Percentiles rank a stretch among this genome's conserved stretches.
Conservation (phyloP, 1,140 invertebrate species). For the Penaeus japonicus region DNA sequence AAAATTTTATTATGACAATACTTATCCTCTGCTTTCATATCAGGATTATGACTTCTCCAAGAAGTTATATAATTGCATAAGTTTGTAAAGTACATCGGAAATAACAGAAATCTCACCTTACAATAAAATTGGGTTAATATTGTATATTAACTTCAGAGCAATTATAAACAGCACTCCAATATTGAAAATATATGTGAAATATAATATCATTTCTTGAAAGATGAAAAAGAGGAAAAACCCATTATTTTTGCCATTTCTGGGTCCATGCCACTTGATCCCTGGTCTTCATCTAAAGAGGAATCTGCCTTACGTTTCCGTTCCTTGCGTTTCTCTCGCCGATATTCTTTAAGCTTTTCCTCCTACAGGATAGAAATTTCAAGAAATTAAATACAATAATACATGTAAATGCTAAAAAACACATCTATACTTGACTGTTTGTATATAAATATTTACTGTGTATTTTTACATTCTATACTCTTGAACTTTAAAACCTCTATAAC, state of each 20-base stretch:
- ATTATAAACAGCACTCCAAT: not conserved
- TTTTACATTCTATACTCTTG: too few relatives aligned
- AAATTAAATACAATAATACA: not conserved
- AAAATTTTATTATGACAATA: too few relatives aligned
- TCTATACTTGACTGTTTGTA: too few relatives aligned
- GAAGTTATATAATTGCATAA: too few relatives aligned
- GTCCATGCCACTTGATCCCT: conserved; percentile 67
- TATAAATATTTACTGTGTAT: too few relatives aligned
- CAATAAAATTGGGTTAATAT: too few relatives aligned
- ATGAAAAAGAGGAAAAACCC: conserved; percentile 97
- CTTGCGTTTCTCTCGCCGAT: conserved; percentile 87
- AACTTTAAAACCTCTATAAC: too few relatives aligned
- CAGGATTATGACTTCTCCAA: too few relatives aligned
- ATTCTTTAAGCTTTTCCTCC: conserved; percentile 94
- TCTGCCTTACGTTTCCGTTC: conserved; percentile 88
- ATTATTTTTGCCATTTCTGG: conserved; percentile 91
- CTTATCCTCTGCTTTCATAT: too few relatives aligned
- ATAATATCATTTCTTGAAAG: conserved; percentile 76
- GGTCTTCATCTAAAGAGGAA: conserved; percentile 72
- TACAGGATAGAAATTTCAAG: conserved; percentile 61
- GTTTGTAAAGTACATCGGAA: too few relatives aligned
- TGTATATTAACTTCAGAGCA: not conserved
- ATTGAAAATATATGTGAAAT: not conserved
- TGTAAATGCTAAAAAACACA: too few relatives aligned
- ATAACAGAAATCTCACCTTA: too few relatives aligned